Base-by-base conservation (phyloP, 2,113 vertebrate genomes). In the Scatophagus argus region DNA sequence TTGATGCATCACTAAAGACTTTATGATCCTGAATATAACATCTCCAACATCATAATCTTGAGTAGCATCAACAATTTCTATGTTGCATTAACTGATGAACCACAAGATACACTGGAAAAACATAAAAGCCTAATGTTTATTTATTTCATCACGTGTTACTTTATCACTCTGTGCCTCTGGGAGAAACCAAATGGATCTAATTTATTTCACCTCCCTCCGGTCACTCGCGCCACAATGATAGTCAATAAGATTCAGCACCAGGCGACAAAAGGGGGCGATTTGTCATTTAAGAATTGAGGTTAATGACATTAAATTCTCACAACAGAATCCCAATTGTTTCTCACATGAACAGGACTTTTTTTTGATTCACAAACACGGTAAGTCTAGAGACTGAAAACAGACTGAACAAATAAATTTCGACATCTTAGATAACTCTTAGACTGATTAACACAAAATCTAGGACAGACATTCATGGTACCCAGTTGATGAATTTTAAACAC, bases 181-280 rank as follows among this genome's bases (percentile, higher is more conserved):
- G 92, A 87, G 78, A 91, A 88, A 55, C 84, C 79, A 89, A 93
- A 94, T 91, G 83, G 87, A 92, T 88, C 64, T 92, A 81, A 90
- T 94, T 89, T 91, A 93, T 93, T 93, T 94, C 79, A 85, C 70
- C 86, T 87, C 84, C 86, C 73, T 79, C 39, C 88, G 83, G 91
- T 74, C 55, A 66, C 55, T 79, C 27, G 14, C 85, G 27, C 51
- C 82, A 84, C 86, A 85, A 83, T 85, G 77, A 92, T 85, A 86
- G 87, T 83, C 88, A 84, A 80, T 92, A 89, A 83, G 82, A 91
- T 92, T 93, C 93, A 93, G 92, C 85, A 87, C 68, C 63, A 81
- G 83, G 74, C 78, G 89, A 87, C 86, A 79, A 80, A 93, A 93
- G 89, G 79, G 82, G 81, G 59, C 85, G 29, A 93, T 93, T 91